Evolutionary conservation across 2,797 vertebrate genomes (phyloP).

Genomic region (Crocodylus rhombifer): DNA sequence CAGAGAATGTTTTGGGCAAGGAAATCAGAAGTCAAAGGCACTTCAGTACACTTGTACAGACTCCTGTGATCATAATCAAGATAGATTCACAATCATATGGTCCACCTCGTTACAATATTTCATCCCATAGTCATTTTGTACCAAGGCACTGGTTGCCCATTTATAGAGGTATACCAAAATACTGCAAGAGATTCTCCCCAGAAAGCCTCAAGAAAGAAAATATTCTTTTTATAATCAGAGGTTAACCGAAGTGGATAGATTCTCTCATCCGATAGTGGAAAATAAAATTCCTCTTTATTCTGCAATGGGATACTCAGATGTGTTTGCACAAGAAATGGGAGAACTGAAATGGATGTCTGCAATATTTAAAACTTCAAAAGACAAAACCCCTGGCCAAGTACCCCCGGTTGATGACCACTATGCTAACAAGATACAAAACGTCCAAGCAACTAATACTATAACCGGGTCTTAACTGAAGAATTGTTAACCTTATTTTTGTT

Average conservation of each 20-base stretch:
- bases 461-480: background rate
- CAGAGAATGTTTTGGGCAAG: no score
- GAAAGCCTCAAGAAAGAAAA: background rate
- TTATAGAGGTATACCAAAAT: background rate
- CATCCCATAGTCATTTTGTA: background rate
- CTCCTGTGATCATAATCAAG: background rate
- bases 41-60: background rate
- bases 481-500: background rate
- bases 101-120: background rate
- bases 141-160: background rate
- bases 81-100: background rate
- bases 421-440: rapidly evolving
- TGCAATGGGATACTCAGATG: background rate
- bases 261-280: background rate
- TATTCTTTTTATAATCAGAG: background rate
- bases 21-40: background rate
- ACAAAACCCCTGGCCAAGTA: background rate
- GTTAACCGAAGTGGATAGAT: background rate
- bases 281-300: background rate
- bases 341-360: background rate
- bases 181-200: background rate
- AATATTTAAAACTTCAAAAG: background rate
- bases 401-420: background rate
- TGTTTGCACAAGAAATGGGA: background rate
- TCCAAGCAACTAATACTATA: background rate